phyloP scores from a whole-genome alignment of 2,888 invertebrate species.

The Brachypterus glaber region DNA sequence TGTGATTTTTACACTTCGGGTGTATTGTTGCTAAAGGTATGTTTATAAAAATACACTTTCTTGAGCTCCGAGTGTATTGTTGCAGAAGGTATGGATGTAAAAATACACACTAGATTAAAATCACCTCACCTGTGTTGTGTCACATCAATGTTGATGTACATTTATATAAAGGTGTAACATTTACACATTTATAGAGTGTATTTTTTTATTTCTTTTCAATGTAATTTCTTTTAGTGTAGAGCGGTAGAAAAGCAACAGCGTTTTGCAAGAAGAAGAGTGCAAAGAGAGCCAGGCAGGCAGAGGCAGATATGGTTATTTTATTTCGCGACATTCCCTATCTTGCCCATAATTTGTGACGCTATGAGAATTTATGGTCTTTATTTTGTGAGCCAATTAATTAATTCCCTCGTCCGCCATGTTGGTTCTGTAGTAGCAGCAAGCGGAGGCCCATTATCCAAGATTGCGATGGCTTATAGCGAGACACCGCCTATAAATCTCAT shows the following conservation, averaged over 20 bases:
- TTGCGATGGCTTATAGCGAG: slow-evolving; percentile 41
- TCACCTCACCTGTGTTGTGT: no score
- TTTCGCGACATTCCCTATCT: slow-evolving; percentile 43
- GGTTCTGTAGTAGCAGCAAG: slow-evolving; percentile 25
- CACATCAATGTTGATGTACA: no score
- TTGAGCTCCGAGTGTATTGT: no score
- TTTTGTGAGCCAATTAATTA: slow-evolving; percentile 45
- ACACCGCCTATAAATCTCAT: slow-evolving; percentile 40
- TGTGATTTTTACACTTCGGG: no score
- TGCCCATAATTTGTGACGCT: slow-evolving; percentile 43
- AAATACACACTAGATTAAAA: no score
- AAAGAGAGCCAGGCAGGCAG: slow-evolving; percentile 19
- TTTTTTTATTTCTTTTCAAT: no score
- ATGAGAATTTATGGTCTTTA: slow-evolving; percentile 44
- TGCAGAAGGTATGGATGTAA: no score
- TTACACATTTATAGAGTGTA: no score
- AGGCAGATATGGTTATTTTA: slow-evolving; percentile 43
- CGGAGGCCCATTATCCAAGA: slow-evolving; percentile 41
- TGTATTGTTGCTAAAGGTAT: no score
- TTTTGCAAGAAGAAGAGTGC: background rate
- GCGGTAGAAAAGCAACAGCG: background rate
- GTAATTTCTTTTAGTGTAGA: no score
- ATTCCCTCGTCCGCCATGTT: slow-evolving; percentile 41
- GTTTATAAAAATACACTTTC: no score
- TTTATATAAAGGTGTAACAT: no score